Evolutionary conservation across 2,113 vertebrate species (phyloP), one percentile per base, ranked within the genome.

Genomic region (Toxotes chatareus): DNA sequence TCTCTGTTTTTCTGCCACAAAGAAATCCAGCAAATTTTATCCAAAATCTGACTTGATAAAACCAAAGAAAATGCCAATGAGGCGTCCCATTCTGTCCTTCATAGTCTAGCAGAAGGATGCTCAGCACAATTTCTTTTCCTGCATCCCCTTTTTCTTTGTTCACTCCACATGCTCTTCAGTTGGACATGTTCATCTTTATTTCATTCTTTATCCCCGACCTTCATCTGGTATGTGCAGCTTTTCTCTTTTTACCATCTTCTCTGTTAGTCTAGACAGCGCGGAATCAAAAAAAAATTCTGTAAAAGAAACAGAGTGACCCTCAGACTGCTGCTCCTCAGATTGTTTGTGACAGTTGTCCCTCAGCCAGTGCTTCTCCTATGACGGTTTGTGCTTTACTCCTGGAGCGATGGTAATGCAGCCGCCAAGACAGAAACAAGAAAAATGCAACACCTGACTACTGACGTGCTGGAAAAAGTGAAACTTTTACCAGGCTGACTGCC

Each of bases 281-380:
- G 46, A 49, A 40, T 74, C 31, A 42, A 42, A 40, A 34, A 42
- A 36, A 27, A 13, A 44, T 0, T 46, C 38, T 12, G 49, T 5
- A 31, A 53, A 64, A 66, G n/a, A 47, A 57, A 72, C 55, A 16
- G 38, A 59, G 46, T 63, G 81, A 86, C 78, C 79, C 31, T 47
- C 16, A 27, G 57, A 55, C 60, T 13, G 42, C 73, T 47, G 76
- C 62, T 57, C 17, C 27, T 72, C 57, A 80, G 76, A 86, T 77
- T 17, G 21, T 1, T 60, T 59, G 57, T 78, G 81, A 86, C 88
- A 84, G 83, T 56, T 65, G 69, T 78, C 40, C 66, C 13, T 89
- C 75, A 75, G 83, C 51, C 77, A 75, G 38, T 1, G 19, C 46
- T 46, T 66, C 62, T 71, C 63, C 32, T 32, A 7, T n/a, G n/a